Base-by-base conservation (phyloP, 2,797 vertebrate genomes). In the Nannoperca australis region DNA sequence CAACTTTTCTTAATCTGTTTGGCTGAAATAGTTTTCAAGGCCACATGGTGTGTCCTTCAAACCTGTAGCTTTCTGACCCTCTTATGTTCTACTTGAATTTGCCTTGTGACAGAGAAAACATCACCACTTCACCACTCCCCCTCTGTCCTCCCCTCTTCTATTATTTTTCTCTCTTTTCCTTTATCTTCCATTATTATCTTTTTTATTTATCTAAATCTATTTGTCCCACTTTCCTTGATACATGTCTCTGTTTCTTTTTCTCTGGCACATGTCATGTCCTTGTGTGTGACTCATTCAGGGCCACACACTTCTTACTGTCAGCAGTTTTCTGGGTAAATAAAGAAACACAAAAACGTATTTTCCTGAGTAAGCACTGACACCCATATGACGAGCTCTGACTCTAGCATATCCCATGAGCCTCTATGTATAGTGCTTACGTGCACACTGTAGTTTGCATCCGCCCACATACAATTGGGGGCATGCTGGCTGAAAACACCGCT, bases 291-390 rank as follows among this genome's bases (percentile, higher is more conserved):
- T 88, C 83, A 78, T 78, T 72, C 63, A 51, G 67, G 61, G 64
- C 71, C 51, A 40, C 24, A 2, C 59, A 81, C 56, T 75, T 84
- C 53, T 47, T 74, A 14, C 71, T 62, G 76, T 88, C 86, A 92
- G 87, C 82, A 80, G 56, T 83, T 90, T 76, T 72, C 17, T 9
- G 73, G 53, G 58, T 91, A 90, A 85, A 87, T 88, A 85, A 82
- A 76, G 65, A 76, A 83, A 76, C 82, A 47, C 47, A 38, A 58
- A 85, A 76, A 78, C 0, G 32, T 49, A 73, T 72, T 73, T 76
- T 71, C 77, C 82, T 87, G 81, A 82, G 73, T 87, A 85, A 87
- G 86, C 83, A 86, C 51, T 73, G 69, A 78, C 68, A 76, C 63
- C 59, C 15, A 66, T 75, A 78, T 78, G 78, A 87, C 22, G 7